Base-by-base conservation (phyloP, 2,113 vertebrate species). In the Odocoileus virginianus region DNA sequence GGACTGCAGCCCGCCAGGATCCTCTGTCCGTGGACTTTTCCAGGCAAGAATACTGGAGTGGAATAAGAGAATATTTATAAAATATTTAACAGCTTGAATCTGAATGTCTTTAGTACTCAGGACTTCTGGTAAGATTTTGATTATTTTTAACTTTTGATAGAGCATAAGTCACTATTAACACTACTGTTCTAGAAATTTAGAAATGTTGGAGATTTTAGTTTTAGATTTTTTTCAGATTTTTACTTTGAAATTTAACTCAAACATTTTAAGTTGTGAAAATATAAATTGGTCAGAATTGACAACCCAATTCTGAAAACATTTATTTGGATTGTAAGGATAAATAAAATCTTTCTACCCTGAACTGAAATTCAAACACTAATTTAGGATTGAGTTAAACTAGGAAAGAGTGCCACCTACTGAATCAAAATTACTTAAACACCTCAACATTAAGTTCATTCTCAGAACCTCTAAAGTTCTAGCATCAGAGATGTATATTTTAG, bases 331-430 rank as follows among this genome's bases (percentile, higher is more conserved):
- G 79, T 16, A 78, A 54, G n/a, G 61, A 57, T 50, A 87, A 76
- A 74, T 43, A 92, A 60, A 82, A 71, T 52, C 30, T 57, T 87
- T 94, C 61, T 71, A 82, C 47, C 55, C 25, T 71, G 67, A 87
- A 58, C 7, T 14, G 17, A 71, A 71, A 71, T 43, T 40, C 19
- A 36, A 83, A 89, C 28, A n/a, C 23, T 25, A 67, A 58, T 14
- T 74, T 45, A 55, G 28, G 40, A 64, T 9, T 67, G 76, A 85
- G 58, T 84, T 96, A 92, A 94, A 92, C 64, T 85, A 85, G 92
- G 94, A 86, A 97, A 95, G 71, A 96, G 94, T 86, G 97, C 95
- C 97, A 97, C 67, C 97, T 98, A 90, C 93, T 93, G 97, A 96
- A 87, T 11, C 57, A 95, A 64, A 84, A 28, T 81, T 84, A 85